Base-by-base conservation (phyloP, 2,888 invertebrate species). In the Gisinianus flammeolus region DNA sequence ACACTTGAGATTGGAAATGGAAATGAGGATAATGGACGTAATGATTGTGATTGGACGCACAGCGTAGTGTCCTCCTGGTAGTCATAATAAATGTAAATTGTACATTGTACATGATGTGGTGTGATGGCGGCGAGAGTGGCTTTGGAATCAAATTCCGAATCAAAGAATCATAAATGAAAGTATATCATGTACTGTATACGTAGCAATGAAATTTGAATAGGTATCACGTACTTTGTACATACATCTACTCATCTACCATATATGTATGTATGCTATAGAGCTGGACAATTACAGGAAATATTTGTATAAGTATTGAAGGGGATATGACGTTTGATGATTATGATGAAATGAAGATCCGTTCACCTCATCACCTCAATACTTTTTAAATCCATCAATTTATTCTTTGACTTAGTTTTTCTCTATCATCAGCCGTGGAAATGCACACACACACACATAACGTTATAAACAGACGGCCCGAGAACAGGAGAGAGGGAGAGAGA, bases 331-430 rank as follows among this genome's bases (percentile, higher is more conserved):
- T 16, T 12, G 44, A 44, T 44, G 44, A 44, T 44, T 44, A 44
- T 44, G 44, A 44, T 44, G 19, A 44, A 44, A 44, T 44, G 44
- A 44, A 44, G 10, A 62, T 24, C 24, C 28, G 58, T 28, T 62
- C 62, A 62, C 62, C 62, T 62, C 62, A 62, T 26, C 62, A 62
- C 62, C 62, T 62, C 62, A 54, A 54, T 54, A 62, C 28, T 62
- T 62, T 62, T 62, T 26, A 26, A 62, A 62, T 62, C 28, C 62
- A 62, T 62, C 62, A 62, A 62, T 62, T 62, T 62, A 24, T 28
- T 26, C 62, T 26, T 44, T 62, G 26, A 62, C 62, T 62, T n/a
- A n/a, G 62, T 62, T 62, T n/a, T 62, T 26, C 62, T 62, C 62
- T 26, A 62, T 26, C 62, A 62, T 62, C 62, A 62, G 1, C 62